Base-by-base conservation (phyloP, 2,113 vertebrate genomes). In the Bostrychus sinensis region DNA sequence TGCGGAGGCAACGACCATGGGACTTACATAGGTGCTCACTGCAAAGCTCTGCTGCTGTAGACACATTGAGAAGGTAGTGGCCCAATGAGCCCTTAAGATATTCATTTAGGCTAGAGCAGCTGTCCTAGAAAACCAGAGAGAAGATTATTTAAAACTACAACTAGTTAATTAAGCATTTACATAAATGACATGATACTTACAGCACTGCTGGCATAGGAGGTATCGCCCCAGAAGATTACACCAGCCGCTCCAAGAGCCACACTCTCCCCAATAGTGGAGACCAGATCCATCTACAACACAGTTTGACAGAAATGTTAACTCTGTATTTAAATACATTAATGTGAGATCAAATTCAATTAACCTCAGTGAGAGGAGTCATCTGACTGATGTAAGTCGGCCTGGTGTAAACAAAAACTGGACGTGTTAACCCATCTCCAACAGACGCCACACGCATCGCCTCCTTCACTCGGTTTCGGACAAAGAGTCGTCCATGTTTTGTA, bases 31-130 rank as follows among this genome's bases (percentile, higher is more conserved):
- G 46, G n/a, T 20, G 63, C 55, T 59, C 69, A 67, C 96, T 98
- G 88, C 96, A 98, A 46, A 93, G 81, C 13, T 86, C 80, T 0
- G 94, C 90, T 0, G 93, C 94, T 16, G 88, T 91, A 0, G 94
- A 95, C 61, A 98, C 93, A 0, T 98, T 99, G 45, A 97, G 75
- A 0, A 98, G 84, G 84, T 98, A 98, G 38, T 68, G 93, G 0
- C 97, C 95, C 80, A 99, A 83, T 0, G 84, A 83, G 11, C 89
- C 91, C 20, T 89, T 90, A 62, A 97, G 75, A 1, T 98, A 99
- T 0, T 89, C 50, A 72, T 95, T 95, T 56, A 98, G 85, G 43
- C 25, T 85, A 56, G 86, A 90, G 75, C 97, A 99, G 57, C 85
- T 91, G 62, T 88, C 88, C 95, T 98, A 80, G 20, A 78, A 53